phyloP scores from a whole-genome alignment of 2,113 vertebrate species.

The Euleptes europaea region DNA sequence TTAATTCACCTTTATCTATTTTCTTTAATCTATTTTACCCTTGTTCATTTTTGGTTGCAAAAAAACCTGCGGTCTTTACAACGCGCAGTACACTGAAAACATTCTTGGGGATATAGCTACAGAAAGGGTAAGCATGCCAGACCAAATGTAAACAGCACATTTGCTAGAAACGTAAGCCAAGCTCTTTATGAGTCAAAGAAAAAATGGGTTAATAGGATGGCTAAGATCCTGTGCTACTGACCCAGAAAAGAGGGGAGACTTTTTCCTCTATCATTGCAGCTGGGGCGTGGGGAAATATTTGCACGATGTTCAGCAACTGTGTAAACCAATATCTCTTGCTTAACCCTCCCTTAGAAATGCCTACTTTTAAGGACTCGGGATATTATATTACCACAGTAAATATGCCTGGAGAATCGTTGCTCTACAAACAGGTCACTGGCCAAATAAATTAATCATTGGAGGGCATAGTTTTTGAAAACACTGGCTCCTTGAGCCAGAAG shows the following conservation, averaged over 20 bases:
- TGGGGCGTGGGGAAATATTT: background rate
- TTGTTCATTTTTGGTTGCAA: background rate
- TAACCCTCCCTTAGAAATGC: background rate
- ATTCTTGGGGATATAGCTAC: background rate
- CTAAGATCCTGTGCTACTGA: background rate
- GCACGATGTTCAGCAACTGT: background rate
- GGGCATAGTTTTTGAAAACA: slow-evolving; percentile 21
- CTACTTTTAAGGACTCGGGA: background rate
- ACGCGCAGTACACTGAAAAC: background rate
- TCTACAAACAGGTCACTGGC: slow-evolving; percentile 7
- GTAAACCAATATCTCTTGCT: background rate
- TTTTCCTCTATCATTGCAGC: background rate
- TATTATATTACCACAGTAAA: slow-evolving; percentile 28
- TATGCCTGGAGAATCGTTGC: slow-evolving; percentile 14
- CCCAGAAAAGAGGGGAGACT: background rate
- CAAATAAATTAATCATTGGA: slow-evolving; percentile 14
- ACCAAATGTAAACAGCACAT: background rate
- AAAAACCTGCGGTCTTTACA: background rate
- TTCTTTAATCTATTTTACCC: background rate
- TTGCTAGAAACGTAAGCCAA: background rate
- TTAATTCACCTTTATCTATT: background rate
- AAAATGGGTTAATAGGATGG: background rate
- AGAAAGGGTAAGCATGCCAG: background rate
- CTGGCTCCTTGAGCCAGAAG: background rate
- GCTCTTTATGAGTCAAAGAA: background rate